Conservation (phyloP, 2,113 vertebrate genomes). For the Rallus limicola region DNA sequence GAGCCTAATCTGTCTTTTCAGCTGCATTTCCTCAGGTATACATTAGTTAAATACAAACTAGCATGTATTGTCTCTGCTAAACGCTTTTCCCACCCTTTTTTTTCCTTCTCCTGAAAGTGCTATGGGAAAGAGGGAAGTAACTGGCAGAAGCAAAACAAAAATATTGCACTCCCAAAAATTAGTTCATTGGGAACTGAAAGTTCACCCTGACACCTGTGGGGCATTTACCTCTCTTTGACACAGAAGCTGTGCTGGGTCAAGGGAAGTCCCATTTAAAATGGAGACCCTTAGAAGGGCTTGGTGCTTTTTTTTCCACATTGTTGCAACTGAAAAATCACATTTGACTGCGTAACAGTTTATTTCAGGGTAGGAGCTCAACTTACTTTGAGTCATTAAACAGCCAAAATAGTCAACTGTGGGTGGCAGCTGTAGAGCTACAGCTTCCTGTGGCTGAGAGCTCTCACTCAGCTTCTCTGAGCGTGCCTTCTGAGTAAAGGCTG, state of each 20-base stretch:
- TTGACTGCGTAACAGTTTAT: neutral
- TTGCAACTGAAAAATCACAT: neutral
- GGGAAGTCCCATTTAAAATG: neutral
- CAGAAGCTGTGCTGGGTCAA: neutral
- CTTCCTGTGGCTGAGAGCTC: neutral
- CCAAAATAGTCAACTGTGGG: neutral
- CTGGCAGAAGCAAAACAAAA: neutral
- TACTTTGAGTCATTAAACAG: neutral
- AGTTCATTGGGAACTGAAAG: neutral
- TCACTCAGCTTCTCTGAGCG: neutral
- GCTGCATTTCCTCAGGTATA: fast-evolving
- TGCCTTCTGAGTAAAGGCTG: neutral
- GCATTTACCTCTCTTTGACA: neutral
- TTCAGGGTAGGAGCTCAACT: neutral
- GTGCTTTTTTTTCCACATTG: neutral
- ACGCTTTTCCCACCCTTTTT: neutral
- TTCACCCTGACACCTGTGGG: neutral
- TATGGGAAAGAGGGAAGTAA: neutral
- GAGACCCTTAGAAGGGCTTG: fast-evolving
- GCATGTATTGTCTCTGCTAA: neutral
- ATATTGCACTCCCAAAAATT: neutral
- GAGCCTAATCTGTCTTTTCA: neutral
- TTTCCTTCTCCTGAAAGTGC: neutral
- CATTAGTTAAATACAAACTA: neutral
- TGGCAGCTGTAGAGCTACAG: neutral